Base-by-base conservation (phyloP, 2,113 vertebrate species). In the Chaenogobius annularis region DNA sequence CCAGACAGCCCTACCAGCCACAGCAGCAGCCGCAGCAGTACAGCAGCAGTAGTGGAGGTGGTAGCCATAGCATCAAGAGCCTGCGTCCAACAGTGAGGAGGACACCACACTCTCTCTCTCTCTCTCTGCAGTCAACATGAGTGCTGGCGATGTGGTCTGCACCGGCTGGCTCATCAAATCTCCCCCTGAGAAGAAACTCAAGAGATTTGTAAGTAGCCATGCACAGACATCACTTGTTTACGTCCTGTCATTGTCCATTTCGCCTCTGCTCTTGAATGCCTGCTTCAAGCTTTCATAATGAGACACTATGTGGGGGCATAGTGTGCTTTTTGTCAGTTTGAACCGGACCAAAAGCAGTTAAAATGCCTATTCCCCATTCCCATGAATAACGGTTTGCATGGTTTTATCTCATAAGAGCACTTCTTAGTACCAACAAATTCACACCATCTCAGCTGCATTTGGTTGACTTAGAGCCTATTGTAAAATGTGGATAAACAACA, bases 91-190 rank as follows among this genome's bases (percentile, higher is more conserved):
- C 78, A 59, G 79, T 70, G 80, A 88, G 75, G 86, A 88, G 85
- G 68, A 90, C 90, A 89, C 55, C 55, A 26, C 55, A 26, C 55
- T 23, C 22, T 58, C 22, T 14, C 92, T 62, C 89, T n/a, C 61
- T 50, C 89, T n/a, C 35, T 90, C 72, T 83, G 90, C 90, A 93
- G 91, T 88, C 92, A 95, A 92, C 82, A 99, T 98, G 97, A 98
- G 96, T 89, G 83, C 94, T 19, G 97, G 95, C 86, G 96, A 97
- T 92, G 94, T 96, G 64, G 96, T 99, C 80, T 97, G 95, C 92
- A 96, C 92, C 10, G 97, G 98, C 87, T 99, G 98, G 98, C 96
- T 99, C 78, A 95, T 98, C 88, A 99, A 98, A 94, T 99, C 98
- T 37, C 98, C 97, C 82, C 98, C 98, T 5, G 98, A 99, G 91